Evolutionary conservation across 1,140 invertebrate genomes (phyloP).

Genomic region (Caenorhabditis tropicalis): DNA sequence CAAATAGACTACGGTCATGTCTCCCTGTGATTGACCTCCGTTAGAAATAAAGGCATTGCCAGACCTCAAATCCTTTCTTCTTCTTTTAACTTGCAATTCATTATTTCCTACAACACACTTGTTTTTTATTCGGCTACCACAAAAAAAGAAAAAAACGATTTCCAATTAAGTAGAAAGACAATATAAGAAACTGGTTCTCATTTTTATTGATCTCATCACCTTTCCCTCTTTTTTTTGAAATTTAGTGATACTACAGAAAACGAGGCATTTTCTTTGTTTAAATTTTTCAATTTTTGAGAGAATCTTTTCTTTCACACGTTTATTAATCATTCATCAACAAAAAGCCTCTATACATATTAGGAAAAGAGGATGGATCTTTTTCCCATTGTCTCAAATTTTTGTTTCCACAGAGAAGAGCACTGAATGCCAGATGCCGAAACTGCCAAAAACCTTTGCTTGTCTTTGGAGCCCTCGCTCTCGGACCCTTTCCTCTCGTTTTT

Average conservation of each 20-base stretch:
- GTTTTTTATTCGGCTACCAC: not conserved
- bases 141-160: not conserved
- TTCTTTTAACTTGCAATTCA: not conserved
- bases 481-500: no score
- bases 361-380: not conserved
- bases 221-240: no score
- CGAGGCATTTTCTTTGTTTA: not conserved
- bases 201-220: not conserved
- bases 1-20: not conserved
- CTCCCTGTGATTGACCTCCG: conserved; percentile 5
- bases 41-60: not conserved
- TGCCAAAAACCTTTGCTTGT: not conserved
- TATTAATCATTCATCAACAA: conserved; percentile 7
- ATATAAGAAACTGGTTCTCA: not conserved
- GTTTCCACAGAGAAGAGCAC: conserved; percentile 1
- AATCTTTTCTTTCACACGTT: not conserved
- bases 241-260: not conserved
- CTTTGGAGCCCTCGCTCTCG: not conserved
- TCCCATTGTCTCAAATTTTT: conserved; percentile 9
- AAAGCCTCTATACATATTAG: not conserved
- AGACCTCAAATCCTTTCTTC: conserved; percentile 22
- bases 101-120: not conserved
- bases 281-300: not conserved
- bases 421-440: conserved; percentile 20
- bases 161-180: not conserved